Evolutionary conservation across 2,797 vertebrate species (phyloP).

Genomic region (Antrozous pallidus): DNA sequence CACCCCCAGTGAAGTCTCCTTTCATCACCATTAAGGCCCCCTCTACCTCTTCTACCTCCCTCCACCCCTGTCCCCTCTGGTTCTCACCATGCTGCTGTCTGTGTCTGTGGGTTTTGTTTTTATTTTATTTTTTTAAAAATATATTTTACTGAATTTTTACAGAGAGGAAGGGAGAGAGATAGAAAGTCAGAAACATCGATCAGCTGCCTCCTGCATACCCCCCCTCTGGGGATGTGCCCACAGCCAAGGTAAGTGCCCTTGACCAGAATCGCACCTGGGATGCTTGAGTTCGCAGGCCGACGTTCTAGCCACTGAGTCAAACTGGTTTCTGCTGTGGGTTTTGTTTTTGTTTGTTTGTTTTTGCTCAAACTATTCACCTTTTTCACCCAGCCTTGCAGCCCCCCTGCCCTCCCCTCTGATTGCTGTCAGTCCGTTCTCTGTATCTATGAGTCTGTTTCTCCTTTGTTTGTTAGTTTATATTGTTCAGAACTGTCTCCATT

Average conservation of each 20-base stretch:
- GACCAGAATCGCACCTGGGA: no score
- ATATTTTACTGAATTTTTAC: no score
- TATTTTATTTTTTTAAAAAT: no score
- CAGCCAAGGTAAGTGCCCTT: no score
- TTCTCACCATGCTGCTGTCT: neutral
- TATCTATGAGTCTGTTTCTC: neutral
- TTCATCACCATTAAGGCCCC: neutral
- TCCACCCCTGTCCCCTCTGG: neutral
- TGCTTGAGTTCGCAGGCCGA: no score
- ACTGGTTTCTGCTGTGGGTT: no score
- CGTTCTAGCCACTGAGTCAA: no score
- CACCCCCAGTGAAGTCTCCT: neutral
- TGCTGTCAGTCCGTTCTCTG: neutral
- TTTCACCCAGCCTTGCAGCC: neutral
- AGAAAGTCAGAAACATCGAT: no score
- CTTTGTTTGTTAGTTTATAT: neutral
- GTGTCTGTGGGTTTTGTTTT: neutral
- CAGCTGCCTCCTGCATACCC: no score
- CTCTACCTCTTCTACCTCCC: neutral
- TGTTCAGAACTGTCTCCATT: neutral
- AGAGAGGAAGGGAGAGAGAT: no score
- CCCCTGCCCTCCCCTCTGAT: neutral
- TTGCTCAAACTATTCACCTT: neutral
- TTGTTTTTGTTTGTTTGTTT: neutral
- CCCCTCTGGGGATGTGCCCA: no score